A percentile compares a stretch with the other conserved stretches of the same genome.
Evolutionary conservation across 1,140 invertebrate species (phyloP).

Genomic region (Lerema accius): DNA sequence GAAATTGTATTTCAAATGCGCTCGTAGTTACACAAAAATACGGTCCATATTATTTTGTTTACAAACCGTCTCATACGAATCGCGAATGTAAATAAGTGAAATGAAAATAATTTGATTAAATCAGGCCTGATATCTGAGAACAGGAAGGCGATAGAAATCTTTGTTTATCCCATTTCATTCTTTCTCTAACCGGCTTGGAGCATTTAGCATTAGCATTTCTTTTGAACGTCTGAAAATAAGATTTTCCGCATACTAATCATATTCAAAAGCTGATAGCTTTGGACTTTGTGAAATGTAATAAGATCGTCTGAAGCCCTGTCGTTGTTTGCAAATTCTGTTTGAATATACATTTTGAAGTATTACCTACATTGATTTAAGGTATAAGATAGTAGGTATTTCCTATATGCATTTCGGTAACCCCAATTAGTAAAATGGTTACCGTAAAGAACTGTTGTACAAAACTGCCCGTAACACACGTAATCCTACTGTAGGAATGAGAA

Average conservation of each 20-base stretch:
- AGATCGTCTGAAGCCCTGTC: constrained; percentile 6
- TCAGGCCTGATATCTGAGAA: not conserved
- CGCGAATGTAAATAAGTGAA: not conserved
- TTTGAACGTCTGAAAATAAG: constrained; percentile 17
- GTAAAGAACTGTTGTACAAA: too few species aligned
- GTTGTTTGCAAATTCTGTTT: not conserved
- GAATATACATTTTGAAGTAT: too few species aligned
- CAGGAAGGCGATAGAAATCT: not conserved
- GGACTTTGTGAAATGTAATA: constrained; percentile 1
- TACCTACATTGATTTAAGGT: too few species aligned
- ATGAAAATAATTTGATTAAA: not conserved
- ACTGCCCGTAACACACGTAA: too few species aligned
- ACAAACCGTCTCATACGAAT: not conserved
- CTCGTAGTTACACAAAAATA: too few species aligned
- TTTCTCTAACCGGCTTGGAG: not conserved
- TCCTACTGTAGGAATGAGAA: too few species aligned
- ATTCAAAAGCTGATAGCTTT: constrained; percentile 8
- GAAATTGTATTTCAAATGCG: too few species aligned
- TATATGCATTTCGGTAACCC: too few species aligned
- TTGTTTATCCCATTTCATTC: constrained; percentile 9
- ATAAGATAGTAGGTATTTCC: too few species aligned
- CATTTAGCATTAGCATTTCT: constrained; percentile 13
- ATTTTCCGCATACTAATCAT: constrained; percentile 25
- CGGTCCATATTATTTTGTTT: not conserved
- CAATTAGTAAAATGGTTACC: too few species aligned